These are phyloP conservation scores for Lytechinus variegatus DNA, from an alignment of 35 echinoderm and acorn worm species.

Conservation along the genomic window DNA sequence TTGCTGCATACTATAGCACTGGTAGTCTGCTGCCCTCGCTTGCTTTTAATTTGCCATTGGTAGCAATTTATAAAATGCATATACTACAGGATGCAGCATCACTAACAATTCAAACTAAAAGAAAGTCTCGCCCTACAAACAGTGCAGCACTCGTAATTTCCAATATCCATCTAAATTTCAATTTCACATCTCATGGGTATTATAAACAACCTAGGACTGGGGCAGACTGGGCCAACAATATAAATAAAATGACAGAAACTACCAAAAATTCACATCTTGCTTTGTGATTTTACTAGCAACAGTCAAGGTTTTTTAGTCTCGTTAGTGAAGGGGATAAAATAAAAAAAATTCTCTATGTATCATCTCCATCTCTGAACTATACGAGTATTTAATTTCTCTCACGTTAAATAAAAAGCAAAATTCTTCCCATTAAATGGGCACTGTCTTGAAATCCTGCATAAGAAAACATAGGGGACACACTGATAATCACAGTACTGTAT, in stretches of 20 bases:
- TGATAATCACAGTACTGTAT: constrained; percentile 8
- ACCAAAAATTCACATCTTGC: not conserved
- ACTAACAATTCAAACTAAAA: not conserved
- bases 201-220: not conserved
- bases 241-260: not conserved
- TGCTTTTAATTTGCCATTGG: not conserved
- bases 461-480: not conserved
- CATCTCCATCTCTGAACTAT: not conserved
- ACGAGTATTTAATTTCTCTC: not conserved
- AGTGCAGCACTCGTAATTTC: not conserved
- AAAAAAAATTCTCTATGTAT: not conserved
- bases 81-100: constrained; percentile 4
- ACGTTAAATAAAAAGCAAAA: not conserved
- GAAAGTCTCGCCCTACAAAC: not conserved
- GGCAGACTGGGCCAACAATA: not conserved
- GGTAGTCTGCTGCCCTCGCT: not conserved
- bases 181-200: not conserved
- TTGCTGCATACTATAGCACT: not conserved
- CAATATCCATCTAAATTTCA: not conserved
- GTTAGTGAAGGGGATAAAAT: not conserved
- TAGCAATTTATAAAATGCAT: not conserved
- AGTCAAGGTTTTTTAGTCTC: not conserved
- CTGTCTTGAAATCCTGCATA: constrained; percentile 12
- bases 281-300: not conserved
- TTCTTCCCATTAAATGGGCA: not conserved